Conservation (phyloP, 2,888 invertebrate species). For the Epirrhoe tristata region DNA sequence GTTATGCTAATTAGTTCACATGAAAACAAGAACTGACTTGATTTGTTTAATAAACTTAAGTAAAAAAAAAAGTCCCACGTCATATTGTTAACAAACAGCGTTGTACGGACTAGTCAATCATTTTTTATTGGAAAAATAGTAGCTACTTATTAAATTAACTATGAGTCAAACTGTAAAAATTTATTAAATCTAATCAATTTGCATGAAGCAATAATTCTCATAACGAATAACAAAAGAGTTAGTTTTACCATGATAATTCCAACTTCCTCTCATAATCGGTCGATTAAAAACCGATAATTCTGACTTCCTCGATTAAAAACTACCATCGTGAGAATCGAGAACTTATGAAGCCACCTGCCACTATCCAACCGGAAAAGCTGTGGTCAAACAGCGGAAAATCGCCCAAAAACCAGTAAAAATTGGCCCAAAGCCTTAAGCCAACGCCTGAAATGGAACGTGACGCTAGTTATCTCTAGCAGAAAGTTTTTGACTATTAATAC, state of each 20-base stretch:
- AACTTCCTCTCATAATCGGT: conserved; percentile 65
- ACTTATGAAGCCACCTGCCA: conserved; percentile 72
- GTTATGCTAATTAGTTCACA: no score
- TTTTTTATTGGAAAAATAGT: no score
- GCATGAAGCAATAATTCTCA: conserved; percentile 13
- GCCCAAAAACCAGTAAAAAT: conserved; percentile 78
- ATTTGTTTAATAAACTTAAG: no score
- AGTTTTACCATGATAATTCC: conserved; percentile 41
- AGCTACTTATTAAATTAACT: no score
- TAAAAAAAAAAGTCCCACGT: no score
- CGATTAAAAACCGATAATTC: conserved; percentile 58
- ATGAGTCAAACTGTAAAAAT: no score
- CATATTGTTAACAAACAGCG: no score
- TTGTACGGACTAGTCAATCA: no score
- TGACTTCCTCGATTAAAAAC: conserved; percentile 71
- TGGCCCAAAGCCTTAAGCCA: conserved; percentile 48
- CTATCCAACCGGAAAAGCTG: conserved; percentile 77
- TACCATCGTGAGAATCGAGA: conserved; percentile 76
- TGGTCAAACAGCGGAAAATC: conserved; percentile 82
- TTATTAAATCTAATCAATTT: not conserved
- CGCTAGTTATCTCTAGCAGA: conserved; percentile 4
- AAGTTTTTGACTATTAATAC: not conserved
- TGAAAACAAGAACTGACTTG: no score
- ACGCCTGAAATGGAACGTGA: conserved; percentile 12
- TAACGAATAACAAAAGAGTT: conserved; percentile 47